Conservation (phyloP, 2,888 invertebrate genomes). For the Eumacrocentrus americanus region DNA sequence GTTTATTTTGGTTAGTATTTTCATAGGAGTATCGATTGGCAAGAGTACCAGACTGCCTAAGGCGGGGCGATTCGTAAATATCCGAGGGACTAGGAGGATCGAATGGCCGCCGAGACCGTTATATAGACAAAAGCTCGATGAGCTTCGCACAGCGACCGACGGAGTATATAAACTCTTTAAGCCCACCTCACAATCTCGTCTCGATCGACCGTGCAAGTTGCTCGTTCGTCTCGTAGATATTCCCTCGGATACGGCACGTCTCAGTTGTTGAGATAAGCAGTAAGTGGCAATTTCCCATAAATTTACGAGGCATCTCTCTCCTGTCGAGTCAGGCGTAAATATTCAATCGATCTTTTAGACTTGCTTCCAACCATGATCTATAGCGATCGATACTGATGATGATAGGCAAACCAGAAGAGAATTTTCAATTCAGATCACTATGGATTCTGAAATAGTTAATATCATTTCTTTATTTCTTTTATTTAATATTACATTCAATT, state of each 20-base stretch:
- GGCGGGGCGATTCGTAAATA: conserved; percentile 3
- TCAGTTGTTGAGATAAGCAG: conserved; percentile 34
- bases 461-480: not conserved
- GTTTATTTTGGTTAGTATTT: conserved; percentile 7
- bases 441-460: no score
- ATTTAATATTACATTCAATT: not conserved
- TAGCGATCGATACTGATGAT: not conserved
- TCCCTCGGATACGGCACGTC: conserved; percentile 31
- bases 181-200: conserved; percentile 6
- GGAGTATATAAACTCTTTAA: conserved; percentile 6
- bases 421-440: no score
- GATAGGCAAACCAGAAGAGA: not conserved
- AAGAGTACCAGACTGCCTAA: not conserved
- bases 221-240: conserved; percentile 16
- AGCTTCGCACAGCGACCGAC: no score
- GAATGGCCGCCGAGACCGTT: conserved; percentile 1
- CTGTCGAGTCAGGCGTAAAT: conserved; percentile 16
- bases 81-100: not conserved
- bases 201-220: conserved; percentile 16
- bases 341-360: conserved; percentile 12
- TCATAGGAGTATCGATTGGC: not conserved
- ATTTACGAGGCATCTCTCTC: conserved; percentile 29
- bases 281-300: conserved; percentile 35
- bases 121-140: no score
- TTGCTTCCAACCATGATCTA: not conserved